These are phyloP conservation scores for Raja brachyura DNA, from an alignment of 2,113 vertebrate genomes.

Conservation along the genomic window DNA sequence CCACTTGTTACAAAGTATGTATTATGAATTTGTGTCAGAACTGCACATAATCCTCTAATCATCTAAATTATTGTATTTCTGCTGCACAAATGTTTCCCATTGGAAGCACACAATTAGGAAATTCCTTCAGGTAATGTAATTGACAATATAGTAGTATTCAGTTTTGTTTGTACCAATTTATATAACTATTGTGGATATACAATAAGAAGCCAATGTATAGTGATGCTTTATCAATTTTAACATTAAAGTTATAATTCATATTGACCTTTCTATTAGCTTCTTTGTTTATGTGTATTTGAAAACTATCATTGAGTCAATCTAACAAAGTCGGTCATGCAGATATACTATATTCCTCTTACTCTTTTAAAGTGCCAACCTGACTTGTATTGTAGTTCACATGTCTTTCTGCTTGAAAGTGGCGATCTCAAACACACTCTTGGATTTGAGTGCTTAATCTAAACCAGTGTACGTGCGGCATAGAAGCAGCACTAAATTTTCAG, in stretches of 20 bases:
- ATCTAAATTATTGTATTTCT: neutral
- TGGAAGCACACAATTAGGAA: neutral
- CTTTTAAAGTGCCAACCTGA: neutral
- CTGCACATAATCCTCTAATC: neutral
- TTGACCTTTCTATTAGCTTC: neutral
- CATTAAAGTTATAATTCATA: constrained; percentile 25
- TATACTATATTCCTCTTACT: neutral
- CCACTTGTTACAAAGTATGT: neutral
- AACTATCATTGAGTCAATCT: neutral
- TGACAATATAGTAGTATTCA: neutral
- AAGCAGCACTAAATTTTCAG: neutral
- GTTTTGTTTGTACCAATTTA: neutral
- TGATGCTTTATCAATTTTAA: constrained; percentile 5
- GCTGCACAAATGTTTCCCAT: neutral
- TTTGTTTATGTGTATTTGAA: constrained; percentile 20
- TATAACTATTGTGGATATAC: neutral
- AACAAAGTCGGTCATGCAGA: neutral
- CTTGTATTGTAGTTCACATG: neutral
- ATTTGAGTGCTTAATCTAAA: neutral
- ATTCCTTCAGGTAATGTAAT: neutral
- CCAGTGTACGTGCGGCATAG: neutral
- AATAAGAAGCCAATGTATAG: neutral
- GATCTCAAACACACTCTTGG: neutral
- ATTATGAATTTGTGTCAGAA: neutral
- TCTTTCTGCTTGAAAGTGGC: neutral